Evolutionary conservation across 2,888 invertebrate genomes (phyloP), one percentile per base, ranked within the genome.

Genomic region (Heliconius charithonia): DNA sequence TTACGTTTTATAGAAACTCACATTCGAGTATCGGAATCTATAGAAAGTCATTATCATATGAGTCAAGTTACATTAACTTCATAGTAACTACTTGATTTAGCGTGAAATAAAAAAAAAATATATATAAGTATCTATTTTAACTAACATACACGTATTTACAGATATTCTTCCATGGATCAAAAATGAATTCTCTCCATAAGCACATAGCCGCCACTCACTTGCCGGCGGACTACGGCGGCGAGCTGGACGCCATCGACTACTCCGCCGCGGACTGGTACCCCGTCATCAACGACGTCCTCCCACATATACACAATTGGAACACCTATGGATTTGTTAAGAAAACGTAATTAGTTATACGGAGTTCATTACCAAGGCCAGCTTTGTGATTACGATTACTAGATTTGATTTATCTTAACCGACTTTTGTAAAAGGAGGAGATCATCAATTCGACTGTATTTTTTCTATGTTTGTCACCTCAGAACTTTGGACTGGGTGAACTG

Each of bases 101-200:
- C 19, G 19, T 51, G 7, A 16, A 1, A 45, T 19, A 19, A 45
- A 22, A 45, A 22, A 45, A 45, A 22, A n/a, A 3, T n/a, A 59
- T n/a, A 59, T n/a, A n/a, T 59, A 59, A 59, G n/a, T 59, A 66
- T 4, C 2, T 73, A 19, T 32, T 76, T 13, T 37, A 76, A 75
- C 19, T 16, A 80, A 67, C 19, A n/a, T 70, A 22, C n/a, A n/a
- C 67, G 66, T 13, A 51, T 72, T 92, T 95, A 2, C 92, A 98
- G 96, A 97, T 98, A 93, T 97, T 96, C 93, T 98, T 98, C 96
- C 98, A 98, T 89, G 97, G 97, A 22, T 95, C 95, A 79, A 97
- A 98, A 87, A 97, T 98, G 97, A 87, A 96, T 56, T 96, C 97
- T 0, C 95, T 98, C 7, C 98, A 98, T 88, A 96, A 97, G 87